These are phyloP conservation scores for Talpa occidentalis DNA, from an alignment of 2,113 vertebrate genomes.

Conservation along the genomic window DNA sequence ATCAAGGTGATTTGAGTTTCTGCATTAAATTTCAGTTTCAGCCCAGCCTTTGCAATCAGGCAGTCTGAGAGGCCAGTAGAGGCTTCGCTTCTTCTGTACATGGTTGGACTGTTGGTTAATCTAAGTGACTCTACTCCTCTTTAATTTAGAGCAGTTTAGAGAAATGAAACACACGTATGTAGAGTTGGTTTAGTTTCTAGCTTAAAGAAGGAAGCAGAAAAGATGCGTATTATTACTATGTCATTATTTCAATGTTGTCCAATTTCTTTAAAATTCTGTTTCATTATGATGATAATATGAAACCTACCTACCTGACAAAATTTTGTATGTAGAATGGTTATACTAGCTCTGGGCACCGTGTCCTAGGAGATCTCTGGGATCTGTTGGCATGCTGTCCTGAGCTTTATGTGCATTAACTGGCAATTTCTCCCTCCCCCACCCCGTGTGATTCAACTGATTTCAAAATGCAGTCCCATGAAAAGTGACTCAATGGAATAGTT, in stretches of 20 bases:
- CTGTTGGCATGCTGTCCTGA: neutral
- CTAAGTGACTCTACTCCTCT: neutral
- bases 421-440: too few species aligned
- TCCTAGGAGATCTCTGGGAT: fast-evolving
- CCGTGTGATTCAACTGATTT: neutral
- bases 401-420: too few species aligned
- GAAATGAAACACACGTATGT: neutral
- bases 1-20: slow-evolving; percentile 64
- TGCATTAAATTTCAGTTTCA: slow-evolving; percentile 42
- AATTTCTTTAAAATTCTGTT: neutral
- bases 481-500: neutral
- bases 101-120: neutral
- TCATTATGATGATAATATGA: neutral
- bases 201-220: neutral
- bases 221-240: neutral
- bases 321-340: too few species aligned
- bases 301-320: too few species aligned
- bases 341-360: neutral
- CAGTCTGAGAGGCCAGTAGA: neutral
- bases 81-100: neutral
- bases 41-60: neutral
- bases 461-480: neutral
- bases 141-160: neutral
- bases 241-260: neutral
- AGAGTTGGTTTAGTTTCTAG: neutral